These are phyloP conservation scores for Bacillus rossius DNA, from an alignment of 1,140 invertebrate genomes.

Conservation along the genomic window DNA sequence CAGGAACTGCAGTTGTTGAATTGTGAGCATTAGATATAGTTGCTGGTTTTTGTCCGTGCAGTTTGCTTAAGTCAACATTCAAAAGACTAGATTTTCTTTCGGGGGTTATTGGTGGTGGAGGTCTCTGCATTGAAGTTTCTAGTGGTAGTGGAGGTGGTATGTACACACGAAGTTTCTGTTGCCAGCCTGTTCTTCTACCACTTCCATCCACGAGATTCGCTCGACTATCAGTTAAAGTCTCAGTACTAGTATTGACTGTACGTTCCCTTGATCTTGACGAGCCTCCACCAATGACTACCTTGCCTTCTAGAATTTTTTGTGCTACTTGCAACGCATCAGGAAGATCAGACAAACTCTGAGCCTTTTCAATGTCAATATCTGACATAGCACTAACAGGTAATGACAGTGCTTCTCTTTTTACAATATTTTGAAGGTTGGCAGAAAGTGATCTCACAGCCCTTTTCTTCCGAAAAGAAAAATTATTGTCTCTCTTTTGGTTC, in stretches of 20 bases:
- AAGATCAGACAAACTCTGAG: constrained; percentile 36
- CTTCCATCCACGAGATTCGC: constrained; percentile 8
- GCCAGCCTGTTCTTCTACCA: not conserved
- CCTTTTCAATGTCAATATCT: constrained; percentile 35
- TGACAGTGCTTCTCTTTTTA: constrained; percentile 34
- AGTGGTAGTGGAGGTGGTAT: constrained; percentile 3
- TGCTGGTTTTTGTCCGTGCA: not conserved
- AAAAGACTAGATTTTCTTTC: not conserved
- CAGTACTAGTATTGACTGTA: constrained; percentile 19
- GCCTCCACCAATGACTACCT: constrained; percentile 16
- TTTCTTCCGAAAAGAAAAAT: constrained; percentile 53
- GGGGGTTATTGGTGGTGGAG: constrained; percentile 2
- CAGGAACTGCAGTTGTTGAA: not conserved
- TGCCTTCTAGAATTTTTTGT: constrained; percentile 21
- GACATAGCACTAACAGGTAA: not conserved
- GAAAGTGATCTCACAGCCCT: constrained; percentile 71
- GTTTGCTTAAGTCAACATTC: not conserved
- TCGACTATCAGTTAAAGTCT: constrained; percentile 25
- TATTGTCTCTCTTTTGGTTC: constrained; percentile 2
- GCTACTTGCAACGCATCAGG: constrained; percentile 23
- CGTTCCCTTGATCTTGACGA: not conserved
- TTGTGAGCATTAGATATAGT: not conserved
- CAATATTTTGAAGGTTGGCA: constrained; percentile 69
- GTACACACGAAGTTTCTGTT: constrained; percentile 10
- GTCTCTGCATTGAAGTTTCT: not conserved